Evolutionary conservation across 2,888 invertebrate genomes (phyloP).

Genomic region (Pollenia angustigena): DNA sequence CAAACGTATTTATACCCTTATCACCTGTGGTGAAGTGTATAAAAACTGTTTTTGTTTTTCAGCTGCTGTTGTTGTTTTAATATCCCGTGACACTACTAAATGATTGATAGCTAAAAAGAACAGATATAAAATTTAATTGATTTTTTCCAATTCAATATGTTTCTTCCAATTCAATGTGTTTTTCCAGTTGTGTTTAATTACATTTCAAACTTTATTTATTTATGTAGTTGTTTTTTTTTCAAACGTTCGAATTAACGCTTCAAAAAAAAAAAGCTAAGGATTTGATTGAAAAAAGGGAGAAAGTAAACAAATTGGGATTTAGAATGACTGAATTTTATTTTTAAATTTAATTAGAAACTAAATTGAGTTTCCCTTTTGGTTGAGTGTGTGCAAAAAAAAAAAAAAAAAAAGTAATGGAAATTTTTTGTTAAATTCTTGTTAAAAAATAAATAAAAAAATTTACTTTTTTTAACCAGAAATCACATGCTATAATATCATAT

Average conservation of each 20-base stretch:
- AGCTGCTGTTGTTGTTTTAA: not conserved
- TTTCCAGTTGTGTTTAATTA: constrained; percentile 50
- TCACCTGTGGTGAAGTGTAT: no score
- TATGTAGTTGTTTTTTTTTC: constrained; percentile 4
- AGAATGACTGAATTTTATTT: not conserved
- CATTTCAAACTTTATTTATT: constrained; percentile 51
- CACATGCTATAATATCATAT: no score
- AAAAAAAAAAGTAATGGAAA: no score
- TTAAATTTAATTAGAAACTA: not conserved
- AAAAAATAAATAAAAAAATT: no score
- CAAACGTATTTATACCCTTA: no score
- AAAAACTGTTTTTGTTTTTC: constrained; percentile 25
- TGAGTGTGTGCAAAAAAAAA: not conserved
- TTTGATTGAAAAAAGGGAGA: not conserved
- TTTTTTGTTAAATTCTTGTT: no score
- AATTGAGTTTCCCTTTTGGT: not conserved
- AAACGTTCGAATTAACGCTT: constrained; percentile 21
- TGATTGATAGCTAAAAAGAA: constrained; percentile 59
- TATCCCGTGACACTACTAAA: constrained; percentile 32
- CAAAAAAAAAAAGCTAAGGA: not conserved
- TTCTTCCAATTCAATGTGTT: constrained; percentile 52
- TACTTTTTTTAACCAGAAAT: no score
- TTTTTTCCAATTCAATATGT: constrained; percentile 61
- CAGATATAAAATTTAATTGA: constrained; percentile 52
- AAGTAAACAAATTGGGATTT: not conserved